Conservation (phyloP, 30 jellyfish, hydroid and myxozoan genomes). For the Hydractinia echinata region DNA sequence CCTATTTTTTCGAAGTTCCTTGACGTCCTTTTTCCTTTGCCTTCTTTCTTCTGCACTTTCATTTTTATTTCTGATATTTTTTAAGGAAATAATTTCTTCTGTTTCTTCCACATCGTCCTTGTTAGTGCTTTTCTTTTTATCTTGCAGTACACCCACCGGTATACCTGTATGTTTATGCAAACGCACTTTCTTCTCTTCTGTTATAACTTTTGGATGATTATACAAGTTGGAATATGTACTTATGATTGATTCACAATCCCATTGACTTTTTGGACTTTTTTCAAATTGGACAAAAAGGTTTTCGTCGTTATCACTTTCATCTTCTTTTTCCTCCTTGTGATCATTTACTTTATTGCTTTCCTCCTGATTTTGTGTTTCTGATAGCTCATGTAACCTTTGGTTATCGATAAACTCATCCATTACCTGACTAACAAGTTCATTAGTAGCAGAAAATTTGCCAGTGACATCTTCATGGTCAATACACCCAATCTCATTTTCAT, state of each 20-base stretch:
- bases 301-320: slow-evolving; percentile 32
- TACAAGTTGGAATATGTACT: slow-evolving; percentile 85
- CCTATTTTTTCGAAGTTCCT: slow-evolving; percentile 63
- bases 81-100: slow-evolving; percentile 6
- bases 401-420: slow-evolving; percentile 53
- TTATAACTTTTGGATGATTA: slow-evolving; percentile 74
- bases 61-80: slow-evolving; percentile 34
- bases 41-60: slow-evolving; percentile 64
- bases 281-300: slow-evolving; percentile 40
- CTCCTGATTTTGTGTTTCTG: slow-evolving; percentile 21
- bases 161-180: slow-evolving; percentile 57
- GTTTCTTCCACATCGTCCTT: slow-evolving; percentile 23
- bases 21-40: slow-evolving; percentile 57
- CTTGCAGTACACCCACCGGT: slow-evolving; percentile 72
- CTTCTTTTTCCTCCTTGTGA: not conserved
- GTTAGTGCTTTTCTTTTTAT: slow-evolving; percentile 2
- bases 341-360: not conserved
- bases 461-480: slow-evolving; percentile 61
- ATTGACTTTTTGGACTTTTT: slow-evolving; percentile 48
- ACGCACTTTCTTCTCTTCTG: slow-evolving; percentile 47
- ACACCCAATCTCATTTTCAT: slow-evolving; percentile 82
- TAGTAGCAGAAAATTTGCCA: slow-evolving; percentile 27
- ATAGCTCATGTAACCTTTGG: slow-evolving; percentile 12
- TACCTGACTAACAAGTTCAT: slow-evolving; percentile 46
- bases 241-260: slow-evolving; percentile 94